Percentiles rank a stretch among this genome's conserved stretches.
phyloP scores from a whole-genome alignment of 1,140 invertebrate species.

The Hylaeus volcanicus region DNA sequence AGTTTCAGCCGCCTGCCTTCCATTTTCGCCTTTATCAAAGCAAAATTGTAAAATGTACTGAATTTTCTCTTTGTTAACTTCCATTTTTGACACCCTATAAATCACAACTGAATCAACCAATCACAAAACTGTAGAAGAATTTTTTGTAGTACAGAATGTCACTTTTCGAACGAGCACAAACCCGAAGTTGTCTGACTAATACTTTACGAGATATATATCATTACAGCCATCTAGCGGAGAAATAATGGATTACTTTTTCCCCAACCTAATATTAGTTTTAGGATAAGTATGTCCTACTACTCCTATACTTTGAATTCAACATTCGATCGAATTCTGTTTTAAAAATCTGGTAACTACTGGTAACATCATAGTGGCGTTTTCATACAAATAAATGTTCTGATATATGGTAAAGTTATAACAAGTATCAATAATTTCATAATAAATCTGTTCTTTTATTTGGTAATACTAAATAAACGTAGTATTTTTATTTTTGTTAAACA shows the following conservation, averaged over 20 bases:
- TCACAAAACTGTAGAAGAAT: neutral
- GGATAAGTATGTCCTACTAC: too few relatives aligned
- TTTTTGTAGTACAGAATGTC: neutral
- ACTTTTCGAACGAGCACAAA: neutral
- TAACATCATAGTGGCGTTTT: too few relatives aligned
- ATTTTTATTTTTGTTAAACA: too few relatives aligned
- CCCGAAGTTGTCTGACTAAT: neutral
- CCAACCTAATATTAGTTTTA: neutral
- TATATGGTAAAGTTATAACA: too few relatives aligned
- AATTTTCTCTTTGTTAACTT: neutral
- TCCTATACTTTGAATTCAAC: too few relatives aligned
- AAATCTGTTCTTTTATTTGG: too few relatives aligned
- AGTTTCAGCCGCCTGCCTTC: conserved; percentile 15
- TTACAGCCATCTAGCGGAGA: neutral
- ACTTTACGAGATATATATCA: conserved; percentile 9
- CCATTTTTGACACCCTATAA: conserved; percentile 7
- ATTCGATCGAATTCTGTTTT: too few relatives aligned
- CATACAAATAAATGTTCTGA: too few relatives aligned
- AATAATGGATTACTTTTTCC: neutral
- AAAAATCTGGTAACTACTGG: too few relatives aligned
- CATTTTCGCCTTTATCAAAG: conserved; percentile 18
- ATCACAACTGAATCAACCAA: conserved; percentile 7
- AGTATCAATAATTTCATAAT: too few relatives aligned
- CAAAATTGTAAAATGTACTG: neutral
- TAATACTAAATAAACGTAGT: too few relatives aligned